Evolutionary conservation across 2,113 vertebrate species (phyloP), one percentile per base, ranked within the genome.

Genomic region (rat (Rattus norvegicus)): DNA sequence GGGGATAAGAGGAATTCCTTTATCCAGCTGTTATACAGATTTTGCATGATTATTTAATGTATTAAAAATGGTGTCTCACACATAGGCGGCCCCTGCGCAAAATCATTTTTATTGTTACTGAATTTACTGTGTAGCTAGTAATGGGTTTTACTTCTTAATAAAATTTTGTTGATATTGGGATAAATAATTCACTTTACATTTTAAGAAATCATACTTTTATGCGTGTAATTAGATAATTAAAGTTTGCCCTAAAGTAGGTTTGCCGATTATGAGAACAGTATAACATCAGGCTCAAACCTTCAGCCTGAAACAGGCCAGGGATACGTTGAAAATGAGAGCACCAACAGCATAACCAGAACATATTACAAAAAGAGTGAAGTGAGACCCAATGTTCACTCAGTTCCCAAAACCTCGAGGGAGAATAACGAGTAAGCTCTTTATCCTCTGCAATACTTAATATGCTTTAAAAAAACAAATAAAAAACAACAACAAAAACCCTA

Each of bases 221-320:
- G 76, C 81, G 59, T 65, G 2, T 59, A 77, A 81, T 61, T 61
- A 93, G 75, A 90, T 36, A 81, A 84, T 84, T 72, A 90, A 5
- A 88, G 63, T 47, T 92, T 95, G 92, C 28, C 63, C 33, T n/a
- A 93, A 90, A 93, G 47, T 89, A 85, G 39, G 70, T 92, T 96
- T 63, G 76, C 81, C 81, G 52, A 30, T 89, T 86, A 20, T 56
- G 39, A 47, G 65, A 96, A 85, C 52, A 94, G 69, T 4, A 89
- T 26, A 86, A 13, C 43, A 89, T 12, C 73, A 47, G 49, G 36
- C 77, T 96, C 28, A 88, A 69, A 93, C 77, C 33, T 91, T 93
- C n/a, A 90, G 63, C 14, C 83, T 79, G n/a, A 88, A 94, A 77
- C 20, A n/a, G 65, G n/a, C 69, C 87, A 88, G 24, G 30, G 63